These are phyloP conservation scores for Coptodon bakossiorum DNA, from an alignment of 2,113 vertebrate genomes.

Conservation along the genomic window DNA sequence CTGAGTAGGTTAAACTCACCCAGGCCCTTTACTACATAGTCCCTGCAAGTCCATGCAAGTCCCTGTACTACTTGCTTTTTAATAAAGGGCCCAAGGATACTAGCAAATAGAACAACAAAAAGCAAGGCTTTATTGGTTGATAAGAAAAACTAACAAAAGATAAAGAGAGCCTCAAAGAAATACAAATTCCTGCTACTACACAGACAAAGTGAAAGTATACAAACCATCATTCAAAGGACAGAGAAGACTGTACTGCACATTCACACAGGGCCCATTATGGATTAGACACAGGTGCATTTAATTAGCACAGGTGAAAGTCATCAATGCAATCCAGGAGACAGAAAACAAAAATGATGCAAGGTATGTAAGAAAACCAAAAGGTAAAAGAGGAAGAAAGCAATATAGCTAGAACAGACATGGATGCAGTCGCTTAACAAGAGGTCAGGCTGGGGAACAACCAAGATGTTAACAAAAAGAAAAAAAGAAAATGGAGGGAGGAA, in stretches of 20 bases:
- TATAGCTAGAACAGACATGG: rapidly evolving
- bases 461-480: background rate
- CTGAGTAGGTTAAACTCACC: background rate
- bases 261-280: background rate
- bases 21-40: background rate
- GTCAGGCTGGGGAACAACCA: background rate
- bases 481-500: rapidly evolving
- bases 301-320: background rate
- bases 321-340: background rate
- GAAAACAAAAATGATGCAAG: background rate
- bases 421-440: rapidly evolving
- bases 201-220: background rate
- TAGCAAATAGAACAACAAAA: background rate
- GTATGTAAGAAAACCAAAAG: background rate
- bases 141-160: background rate
- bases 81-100: background rate
- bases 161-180: background rate
- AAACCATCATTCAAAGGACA: background rate
- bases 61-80: background rate
- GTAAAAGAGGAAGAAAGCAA: background rate
- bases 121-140: rapidly evolving
- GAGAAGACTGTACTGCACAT: background rate
- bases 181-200: background rate
- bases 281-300: background rate
- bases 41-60: background rate